These are phyloP conservation scores for Apocheima hispidaria DNA, from an alignment of 2,888 invertebrate species.

Conservation along the genomic window DNA sequence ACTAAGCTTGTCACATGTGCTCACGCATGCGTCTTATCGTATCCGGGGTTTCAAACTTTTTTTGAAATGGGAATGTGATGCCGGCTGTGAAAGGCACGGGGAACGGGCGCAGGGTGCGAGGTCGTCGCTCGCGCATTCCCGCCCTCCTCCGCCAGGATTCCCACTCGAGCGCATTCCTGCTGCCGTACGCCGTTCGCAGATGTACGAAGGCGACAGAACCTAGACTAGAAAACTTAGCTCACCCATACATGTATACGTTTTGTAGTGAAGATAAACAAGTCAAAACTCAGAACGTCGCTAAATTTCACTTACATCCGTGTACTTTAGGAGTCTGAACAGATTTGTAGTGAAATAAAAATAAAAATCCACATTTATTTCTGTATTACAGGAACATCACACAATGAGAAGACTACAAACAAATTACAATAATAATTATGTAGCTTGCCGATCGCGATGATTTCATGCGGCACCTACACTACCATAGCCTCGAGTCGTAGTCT, in stretches of 20 bases:
- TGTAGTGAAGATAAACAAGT: background rate
- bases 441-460: too few relatives aligned
- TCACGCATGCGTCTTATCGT: constrained; percentile 1
- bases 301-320: background rate
- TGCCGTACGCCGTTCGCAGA: constrained; percentile 42
- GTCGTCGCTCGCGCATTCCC: constrained; percentile 70
- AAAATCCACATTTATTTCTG: too few relatives aligned
- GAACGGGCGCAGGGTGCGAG: constrained; percentile 59
- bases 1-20: constrained; percentile 1
- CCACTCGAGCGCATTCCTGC: constrained; percentile 24
- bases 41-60: constrained; percentile 11
- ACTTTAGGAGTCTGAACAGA: background rate
- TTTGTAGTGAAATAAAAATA: background rate
- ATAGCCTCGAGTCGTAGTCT: too few relatives aligned
- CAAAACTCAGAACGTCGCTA: background rate
- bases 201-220: constrained; percentile 53
- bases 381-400: too few relatives aligned
- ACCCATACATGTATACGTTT: background rate
- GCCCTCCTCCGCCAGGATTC: constrained; percentile 53
- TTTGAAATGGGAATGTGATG: constrained; percentile 16
- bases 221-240: constrained; percentile 19
- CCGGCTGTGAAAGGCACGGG: constrained; percentile 21
- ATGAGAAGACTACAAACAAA: too few relatives aligned
- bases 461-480: too few relatives aligned
- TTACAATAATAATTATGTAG: too few relatives aligned